These are phyloP conservation scores for Mugil cephalus DNA, from an alignment of 2,113 vertebrate genomes.

Conservation along the genomic window DNA sequence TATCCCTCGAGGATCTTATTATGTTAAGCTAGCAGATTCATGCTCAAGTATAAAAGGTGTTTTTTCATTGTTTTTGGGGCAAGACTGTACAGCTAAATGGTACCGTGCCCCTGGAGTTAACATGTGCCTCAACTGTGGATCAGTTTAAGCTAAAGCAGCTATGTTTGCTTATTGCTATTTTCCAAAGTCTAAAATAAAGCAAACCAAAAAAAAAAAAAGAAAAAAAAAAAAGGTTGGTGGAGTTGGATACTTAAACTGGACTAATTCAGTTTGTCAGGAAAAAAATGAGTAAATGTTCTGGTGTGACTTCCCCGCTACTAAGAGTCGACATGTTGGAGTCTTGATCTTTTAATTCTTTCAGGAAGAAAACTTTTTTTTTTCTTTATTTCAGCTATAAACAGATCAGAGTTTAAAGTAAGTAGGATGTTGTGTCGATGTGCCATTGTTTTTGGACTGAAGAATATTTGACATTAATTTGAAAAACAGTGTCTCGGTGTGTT, in stretches of 20 bases:
- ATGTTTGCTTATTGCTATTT: constrained; percentile 31
- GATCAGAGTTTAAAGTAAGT: neutral
- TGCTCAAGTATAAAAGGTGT: constrained; percentile 32
- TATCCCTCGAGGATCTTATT: constrained; percentile 22
- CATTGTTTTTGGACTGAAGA: constrained; percentile 1
- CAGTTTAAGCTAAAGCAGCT: constrained; percentile 56
- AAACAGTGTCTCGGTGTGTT: constrained; percentile 34
- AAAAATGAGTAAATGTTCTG: too few relatives aligned
- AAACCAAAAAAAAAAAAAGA: constrained; percentile 27
- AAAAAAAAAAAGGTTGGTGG: neutral
- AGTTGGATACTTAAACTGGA: constrained; percentile 35
- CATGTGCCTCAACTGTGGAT: constrained; percentile 66
- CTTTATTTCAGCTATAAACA: constrained; percentile 7
- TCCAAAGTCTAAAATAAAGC: constrained; percentile 19
- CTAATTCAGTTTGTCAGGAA: constrained; percentile 12
- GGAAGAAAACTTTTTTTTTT: neutral
- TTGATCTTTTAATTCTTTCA: constrained; percentile 1
- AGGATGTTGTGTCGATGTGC: neutral
- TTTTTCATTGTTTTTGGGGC: constrained; percentile 20
- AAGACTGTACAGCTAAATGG: constrained; percentile 48
- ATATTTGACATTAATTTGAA: constrained; percentile 17
- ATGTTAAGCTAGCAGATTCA: constrained; percentile 33
- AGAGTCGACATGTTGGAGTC: too few relatives aligned
- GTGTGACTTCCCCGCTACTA: too few relatives aligned
- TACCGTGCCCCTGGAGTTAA: constrained; percentile 49